Conservation (phyloP, 2,113 vertebrate species). For the Triplophysa rosa region DNA sequence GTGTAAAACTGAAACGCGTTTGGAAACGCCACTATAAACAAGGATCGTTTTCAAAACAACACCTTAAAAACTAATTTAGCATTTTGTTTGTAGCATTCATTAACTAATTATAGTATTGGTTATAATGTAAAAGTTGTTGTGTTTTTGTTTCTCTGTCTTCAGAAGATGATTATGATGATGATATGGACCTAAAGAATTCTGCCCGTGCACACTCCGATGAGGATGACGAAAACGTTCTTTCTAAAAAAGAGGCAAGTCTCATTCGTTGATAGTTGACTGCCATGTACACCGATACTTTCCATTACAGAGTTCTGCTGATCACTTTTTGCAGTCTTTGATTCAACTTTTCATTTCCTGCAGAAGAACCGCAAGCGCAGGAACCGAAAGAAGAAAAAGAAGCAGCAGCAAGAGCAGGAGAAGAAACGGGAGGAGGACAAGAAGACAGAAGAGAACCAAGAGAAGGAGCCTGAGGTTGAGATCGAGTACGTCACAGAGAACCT, state of each 20-base stretch:
- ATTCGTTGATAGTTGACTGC: background rate
- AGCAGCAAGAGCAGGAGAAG: constrained; percentile 73
- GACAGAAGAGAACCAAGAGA: constrained; percentile 52
- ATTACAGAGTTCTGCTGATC: background rate
- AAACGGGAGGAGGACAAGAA: constrained; percentile 73
- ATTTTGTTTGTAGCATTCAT: no score
- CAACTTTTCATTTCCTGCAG: constrained; percentile 55
- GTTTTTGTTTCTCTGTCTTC: background rate
- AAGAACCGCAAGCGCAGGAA: constrained; percentile 87
- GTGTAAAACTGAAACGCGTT: no score
- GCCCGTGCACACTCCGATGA: constrained; percentile 76
- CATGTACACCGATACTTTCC: no score
- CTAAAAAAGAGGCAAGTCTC: constrained; percentile 83
- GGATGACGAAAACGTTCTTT: constrained; percentile 73
- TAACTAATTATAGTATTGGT: no score
- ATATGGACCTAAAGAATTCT: constrained; percentile 68
- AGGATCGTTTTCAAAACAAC: no score
- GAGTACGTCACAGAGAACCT: constrained; percentile 90
- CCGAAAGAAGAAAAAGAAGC: constrained; percentile 87
- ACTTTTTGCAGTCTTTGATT: no score
- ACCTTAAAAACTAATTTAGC: no score
- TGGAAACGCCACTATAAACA: no score
- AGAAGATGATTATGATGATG: constrained; percentile 76
- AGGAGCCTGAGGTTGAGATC: constrained; percentile 81
- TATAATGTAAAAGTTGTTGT: background rate